Evolutionary conservation across 2,797 vertebrate genomes (phyloP).

Genomic region (Falco naumanni): DNA sequence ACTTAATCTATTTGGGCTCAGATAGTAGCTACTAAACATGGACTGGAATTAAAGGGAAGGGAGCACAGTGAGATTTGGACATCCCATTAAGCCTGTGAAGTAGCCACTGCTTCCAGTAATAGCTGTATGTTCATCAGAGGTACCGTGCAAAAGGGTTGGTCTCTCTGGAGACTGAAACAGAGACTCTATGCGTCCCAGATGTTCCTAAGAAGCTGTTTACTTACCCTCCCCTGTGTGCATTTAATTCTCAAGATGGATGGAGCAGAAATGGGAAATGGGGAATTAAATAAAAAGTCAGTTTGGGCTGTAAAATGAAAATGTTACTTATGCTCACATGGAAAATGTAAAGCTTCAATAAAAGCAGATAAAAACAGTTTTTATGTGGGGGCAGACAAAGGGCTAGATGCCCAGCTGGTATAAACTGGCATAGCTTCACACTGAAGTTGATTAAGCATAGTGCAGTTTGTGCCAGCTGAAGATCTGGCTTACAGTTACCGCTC

Average conservation of each 20-base stretch:
- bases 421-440: constrained; percentile 65
- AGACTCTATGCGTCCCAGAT: constrained; percentile 11
- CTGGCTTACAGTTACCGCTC: constrained; percentile 41
- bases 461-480: constrained; percentile 56
- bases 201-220: constrained; percentile 23
- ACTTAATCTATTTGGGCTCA: not conserved
- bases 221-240: constrained; percentile 17
- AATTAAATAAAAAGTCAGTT: constrained; percentile 29
- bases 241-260: constrained; percentile 41
- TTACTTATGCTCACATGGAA: constrained; percentile 39
- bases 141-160: not conserved
- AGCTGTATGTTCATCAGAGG: not conserved
- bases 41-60: not conserved
- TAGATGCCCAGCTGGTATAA: constrained; percentile 62
- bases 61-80: not conserved
- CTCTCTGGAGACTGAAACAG: not conserved
- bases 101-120: not conserved
- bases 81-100: not conserved
- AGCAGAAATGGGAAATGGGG: not conserved
- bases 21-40: not conserved
- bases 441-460: constrained; percentile 50
- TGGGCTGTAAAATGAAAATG: constrained; percentile 12
- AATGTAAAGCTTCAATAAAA: constrained; percentile 52
- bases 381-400: constrained; percentile 55
- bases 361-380: constrained; percentile 56